A percentile compares a stretch with the other conserved stretches of the same genome.
Evolutionary conservation across 2,797 vertebrate genomes (phyloP).

Genomic region (Catostomus latipinnis): DNA sequence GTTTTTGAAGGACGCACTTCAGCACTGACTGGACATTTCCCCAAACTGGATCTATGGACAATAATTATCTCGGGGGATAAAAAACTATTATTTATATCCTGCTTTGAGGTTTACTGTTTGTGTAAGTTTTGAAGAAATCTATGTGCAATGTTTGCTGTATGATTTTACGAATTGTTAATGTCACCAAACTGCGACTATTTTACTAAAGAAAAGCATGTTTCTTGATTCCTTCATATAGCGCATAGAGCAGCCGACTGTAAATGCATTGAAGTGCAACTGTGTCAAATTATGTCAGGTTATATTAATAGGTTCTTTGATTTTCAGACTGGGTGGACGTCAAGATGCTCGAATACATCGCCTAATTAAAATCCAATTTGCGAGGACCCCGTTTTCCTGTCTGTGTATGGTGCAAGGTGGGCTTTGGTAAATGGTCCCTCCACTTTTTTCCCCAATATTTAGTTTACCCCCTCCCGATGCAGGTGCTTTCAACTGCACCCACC

Average conservation of each 20-base stretch:
- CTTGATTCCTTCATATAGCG: slow-evolving; percentile 3
- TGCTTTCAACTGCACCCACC: slow-evolving; percentile 62
- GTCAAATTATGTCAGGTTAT: slow-evolving; percentile 21
- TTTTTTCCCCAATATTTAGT: slow-evolving; percentile 57
- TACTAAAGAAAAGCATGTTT: slow-evolving; percentile 26
- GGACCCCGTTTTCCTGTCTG: slow-evolving; percentile 10
- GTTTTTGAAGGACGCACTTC: slow-evolving; percentile 56
- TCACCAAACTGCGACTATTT: slow-evolving; percentile 26
- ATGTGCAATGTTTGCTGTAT: slow-evolving; percentile 15
- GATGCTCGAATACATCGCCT: slow-evolving; percentile 13
- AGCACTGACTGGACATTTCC: slow-evolving; percentile 37
- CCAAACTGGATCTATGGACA: slow-evolving; percentile 55
- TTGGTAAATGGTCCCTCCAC: slow-evolving; percentile 54
- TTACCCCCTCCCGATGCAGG: slow-evolving; percentile 62
- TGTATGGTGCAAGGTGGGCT: slow-evolving; percentile 46
- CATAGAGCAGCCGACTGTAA: neutral
- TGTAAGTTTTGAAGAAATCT: slow-evolving; percentile 59
- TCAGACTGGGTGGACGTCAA: slow-evolving; percentile 33
- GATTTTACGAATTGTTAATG: slow-evolving; percentile 11
- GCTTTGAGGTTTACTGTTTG: slow-evolving; percentile 45
- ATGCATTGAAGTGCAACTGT: slow-evolving; percentile 26
- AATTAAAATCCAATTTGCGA: slow-evolving; percentile 43
- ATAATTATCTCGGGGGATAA: slow-evolving; percentile 49
- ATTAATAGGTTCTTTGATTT: slow-evolving; percentile 39
- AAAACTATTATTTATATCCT: slow-evolving; percentile 51